These are phyloP conservation scores for Globodera rostochiensis DNA, from an alignment of 1,140 invertebrate species.

Conservation along the genomic window DNA sequence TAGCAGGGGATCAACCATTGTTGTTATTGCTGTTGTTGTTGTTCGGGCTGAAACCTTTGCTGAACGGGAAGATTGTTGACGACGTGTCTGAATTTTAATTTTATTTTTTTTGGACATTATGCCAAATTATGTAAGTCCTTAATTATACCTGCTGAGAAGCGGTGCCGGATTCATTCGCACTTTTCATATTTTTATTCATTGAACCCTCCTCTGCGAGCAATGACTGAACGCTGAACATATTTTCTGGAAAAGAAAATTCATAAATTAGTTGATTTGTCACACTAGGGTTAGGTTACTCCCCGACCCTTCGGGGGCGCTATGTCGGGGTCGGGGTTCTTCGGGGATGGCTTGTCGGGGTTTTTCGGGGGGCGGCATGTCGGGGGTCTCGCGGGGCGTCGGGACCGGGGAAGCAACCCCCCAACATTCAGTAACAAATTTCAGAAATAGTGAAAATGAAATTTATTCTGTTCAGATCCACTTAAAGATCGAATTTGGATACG, in stretches of 20 bases:
- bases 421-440: too few species aligned
- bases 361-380: too few species aligned
- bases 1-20: background rate
- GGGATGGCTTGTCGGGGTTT: too few species aligned
- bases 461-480: too few species aligned
- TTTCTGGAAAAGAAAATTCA: background rate
- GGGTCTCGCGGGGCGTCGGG: too few species aligned
- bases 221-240: conserved; percentile 28
- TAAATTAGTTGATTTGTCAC: too few species aligned
- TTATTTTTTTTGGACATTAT: background rate
- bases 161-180: background rate
- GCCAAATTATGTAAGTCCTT: background rate
- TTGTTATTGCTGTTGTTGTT: background rate
- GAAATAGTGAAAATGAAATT: too few species aligned
- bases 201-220: conserved; percentile 2
- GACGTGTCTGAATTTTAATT: background rate
- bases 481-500: too few species aligned
- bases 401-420: too few species aligned
- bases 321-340: too few species aligned
- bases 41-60: background rate
- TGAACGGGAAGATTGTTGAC: background rate
- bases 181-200: background rate
- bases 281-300: too few species aligned
- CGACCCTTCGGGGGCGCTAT: too few species aligned
- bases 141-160: background rate